phyloP scores from a whole-genome alignment of 2,797 vertebrate genomes.

The Enteromius radiatus region DNA sequence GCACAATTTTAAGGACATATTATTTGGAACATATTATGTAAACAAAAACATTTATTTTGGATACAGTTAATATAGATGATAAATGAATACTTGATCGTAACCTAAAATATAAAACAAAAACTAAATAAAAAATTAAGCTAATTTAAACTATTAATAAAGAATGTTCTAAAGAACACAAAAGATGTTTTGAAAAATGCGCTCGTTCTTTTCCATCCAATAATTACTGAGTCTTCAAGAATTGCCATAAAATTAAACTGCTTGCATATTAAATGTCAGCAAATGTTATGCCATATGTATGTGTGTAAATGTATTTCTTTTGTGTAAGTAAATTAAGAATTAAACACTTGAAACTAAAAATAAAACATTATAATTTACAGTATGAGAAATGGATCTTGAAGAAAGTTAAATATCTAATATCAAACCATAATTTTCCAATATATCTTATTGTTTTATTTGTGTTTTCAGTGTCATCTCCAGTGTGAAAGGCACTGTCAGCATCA shows the following conservation, averaged over 20 bases:
- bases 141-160: not conserved
- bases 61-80: too few relatives aligned
- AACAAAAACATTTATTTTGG: too few relatives aligned
- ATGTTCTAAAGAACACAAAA: not conserved
- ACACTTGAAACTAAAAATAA: too few relatives aligned
- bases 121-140: not conserved
- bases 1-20: too few relatives aligned
- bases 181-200: not conserved
- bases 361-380: not conserved
- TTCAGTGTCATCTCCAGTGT: slow-evolving; percentile 85
- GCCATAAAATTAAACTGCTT: not conserved
- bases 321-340: too few relatives aligned
- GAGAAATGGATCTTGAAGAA: not conserved
- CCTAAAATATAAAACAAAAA: not conserved
- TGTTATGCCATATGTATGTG: too few relatives aligned
- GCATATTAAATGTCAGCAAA: not conserved
- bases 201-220: not conserved
- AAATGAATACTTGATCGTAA: not conserved
- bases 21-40: too few relatives aligned
- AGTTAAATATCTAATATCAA: not conserved
- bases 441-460: not conserved
- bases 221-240: not conserved
- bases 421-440: not conserved
- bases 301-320: too few relatives aligned
- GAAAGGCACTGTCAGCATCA: slow-evolving; percentile 81